Base-by-base conservation (phyloP, 2,888 invertebrate species). In the Drosophila colorata region DNA sequence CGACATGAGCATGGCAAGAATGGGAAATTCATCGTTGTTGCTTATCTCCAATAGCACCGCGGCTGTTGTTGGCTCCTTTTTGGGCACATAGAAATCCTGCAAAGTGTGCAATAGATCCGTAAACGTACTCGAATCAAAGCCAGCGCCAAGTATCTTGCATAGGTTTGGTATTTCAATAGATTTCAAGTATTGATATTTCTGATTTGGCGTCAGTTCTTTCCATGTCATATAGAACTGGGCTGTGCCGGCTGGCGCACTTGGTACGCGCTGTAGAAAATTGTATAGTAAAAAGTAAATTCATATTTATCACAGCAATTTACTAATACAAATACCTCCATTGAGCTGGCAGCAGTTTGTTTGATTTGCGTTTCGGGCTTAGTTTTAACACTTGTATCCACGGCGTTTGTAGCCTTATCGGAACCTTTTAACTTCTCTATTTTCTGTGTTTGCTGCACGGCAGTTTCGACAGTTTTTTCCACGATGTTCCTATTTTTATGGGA, bases 161-260 rank as follows among this genome's bases (percentile, higher is more conserved):
- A 92, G 66, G 9, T 88, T 81, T 0, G 65, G 6, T 6, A 88
- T 46, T 56, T 90, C 76, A 68, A 92, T 92, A 8, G 89, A 90
- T 87, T 90, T 92, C 4, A 92, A 73, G 59, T 92, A 92, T 8
- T 81, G 63, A 70, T 91, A 92, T 59, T 91, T 91, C 51, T 91
- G 89, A n/a, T 64, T 44, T 1, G 83, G 59, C 11, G 87, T 51
- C 9, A 92, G 60, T 65, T 92, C 92, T 55, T 90, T 91, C 92
- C 92, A 92, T 35, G 89, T 88, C 2, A 88, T 78, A 67, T 92
- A 91, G 63, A 92, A 92, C 64, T 92, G 91, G 2, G 90, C 90
- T 4, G 92, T 90, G 28, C 90, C 84, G 28, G 72, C 79, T 2
- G 92, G 92, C 2, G 89, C 48, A 6, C 77, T 63, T 2, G 91